Evolutionary conservation across 2,797 vertebrate species (phyloP).

Genomic region (Mycteria americana): DNA sequence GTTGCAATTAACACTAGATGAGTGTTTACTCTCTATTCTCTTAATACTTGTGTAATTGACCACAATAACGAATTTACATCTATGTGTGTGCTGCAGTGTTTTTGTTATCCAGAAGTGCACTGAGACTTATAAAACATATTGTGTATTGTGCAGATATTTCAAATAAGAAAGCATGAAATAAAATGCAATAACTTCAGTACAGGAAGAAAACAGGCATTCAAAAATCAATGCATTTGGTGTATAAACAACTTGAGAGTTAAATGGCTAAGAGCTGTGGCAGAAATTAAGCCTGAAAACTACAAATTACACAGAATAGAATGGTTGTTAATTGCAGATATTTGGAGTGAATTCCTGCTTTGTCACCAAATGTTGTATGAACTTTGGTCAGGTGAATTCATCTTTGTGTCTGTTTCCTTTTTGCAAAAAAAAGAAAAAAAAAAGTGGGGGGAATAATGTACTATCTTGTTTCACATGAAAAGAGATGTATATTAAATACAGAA

Average conservation of each 20-base stretch:
- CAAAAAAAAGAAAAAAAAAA: not conserved
- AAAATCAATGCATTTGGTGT: not conserved
- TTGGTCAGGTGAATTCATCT: not conserved
- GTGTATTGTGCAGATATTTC: not conserved
- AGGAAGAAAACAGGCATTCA: not conserved
- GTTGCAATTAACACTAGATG: conserved; percentile 46
- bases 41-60: conserved; percentile 40
- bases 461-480: not conserved
- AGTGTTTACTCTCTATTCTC: conserved; percentile 45
- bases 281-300: not conserved
- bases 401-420: not conserved
- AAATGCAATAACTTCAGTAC: not conserved
- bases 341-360: not conserved
- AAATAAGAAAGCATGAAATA: not conserved
- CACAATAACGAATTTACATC: not conserved
- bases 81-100: not conserved
- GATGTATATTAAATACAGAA: not conserved
- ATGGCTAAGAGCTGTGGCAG: not conserved
- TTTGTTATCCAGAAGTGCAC: not conserved
- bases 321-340: not conserved
- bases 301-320: not conserved
- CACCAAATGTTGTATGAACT: not conserved
- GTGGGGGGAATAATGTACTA: not conserved
- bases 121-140: not conserved
- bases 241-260: not conserved